Percentiles rank a stretch among this genome's conserved stretches.
Conservation (phyloP, 2,888 invertebrate species). For the Sesamia inferens region DNA sequence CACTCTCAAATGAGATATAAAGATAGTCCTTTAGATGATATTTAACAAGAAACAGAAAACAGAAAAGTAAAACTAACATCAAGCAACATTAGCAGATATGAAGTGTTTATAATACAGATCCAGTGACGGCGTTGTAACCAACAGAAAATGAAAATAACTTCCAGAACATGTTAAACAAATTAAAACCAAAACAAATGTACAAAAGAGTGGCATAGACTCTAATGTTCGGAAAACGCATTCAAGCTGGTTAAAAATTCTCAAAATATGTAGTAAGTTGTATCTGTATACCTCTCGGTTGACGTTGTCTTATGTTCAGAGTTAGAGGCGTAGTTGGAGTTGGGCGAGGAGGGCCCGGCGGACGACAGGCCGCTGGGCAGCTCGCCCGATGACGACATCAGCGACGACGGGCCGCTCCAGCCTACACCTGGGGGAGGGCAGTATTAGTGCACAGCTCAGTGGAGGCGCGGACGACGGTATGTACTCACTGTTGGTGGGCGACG, state of each 20-base stretch:
- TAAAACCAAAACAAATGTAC: constrained; percentile 41
- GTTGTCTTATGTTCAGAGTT: constrained; percentile 78
- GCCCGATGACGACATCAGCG: constrained; percentile 91
- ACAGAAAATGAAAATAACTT: constrained; percentile 58
- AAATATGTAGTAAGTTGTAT: constrained; percentile 24
- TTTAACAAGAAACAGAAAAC: constrained; percentile 53
- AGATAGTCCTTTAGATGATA: constrained; percentile 35
- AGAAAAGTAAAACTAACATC: constrained; percentile 63
- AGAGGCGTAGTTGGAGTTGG: constrained; percentile 90
- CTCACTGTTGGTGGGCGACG: constrained; percentile 85
- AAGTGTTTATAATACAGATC: constrained; percentile 63
- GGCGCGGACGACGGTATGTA: neutral
- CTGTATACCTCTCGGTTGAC: constrained; percentile 80
- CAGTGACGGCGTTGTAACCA: constrained; percentile 56
- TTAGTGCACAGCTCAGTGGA: neutral
- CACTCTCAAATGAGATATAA: constrained; percentile 30
- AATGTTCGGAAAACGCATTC: constrained; percentile 64
- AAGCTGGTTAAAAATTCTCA: constrained; percentile 54
- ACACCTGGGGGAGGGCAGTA: constrained; percentile 70
- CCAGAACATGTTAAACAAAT: constrained; percentile 41
- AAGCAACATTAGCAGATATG: constrained; percentile 67
- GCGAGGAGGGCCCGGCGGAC: constrained; percentile 95
- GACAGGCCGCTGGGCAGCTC: constrained; percentile 91
- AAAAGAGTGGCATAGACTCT: constrained; percentile 43
- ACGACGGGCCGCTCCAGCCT: constrained; percentile 97